A percentile compares a stretch with the other conserved stretches of the same genome.
These are phyloP conservation scores for Ditylenchus dipsaci DNA, from an alignment of 1,140 invertebrate species.

Conservation along the genomic window DNA sequence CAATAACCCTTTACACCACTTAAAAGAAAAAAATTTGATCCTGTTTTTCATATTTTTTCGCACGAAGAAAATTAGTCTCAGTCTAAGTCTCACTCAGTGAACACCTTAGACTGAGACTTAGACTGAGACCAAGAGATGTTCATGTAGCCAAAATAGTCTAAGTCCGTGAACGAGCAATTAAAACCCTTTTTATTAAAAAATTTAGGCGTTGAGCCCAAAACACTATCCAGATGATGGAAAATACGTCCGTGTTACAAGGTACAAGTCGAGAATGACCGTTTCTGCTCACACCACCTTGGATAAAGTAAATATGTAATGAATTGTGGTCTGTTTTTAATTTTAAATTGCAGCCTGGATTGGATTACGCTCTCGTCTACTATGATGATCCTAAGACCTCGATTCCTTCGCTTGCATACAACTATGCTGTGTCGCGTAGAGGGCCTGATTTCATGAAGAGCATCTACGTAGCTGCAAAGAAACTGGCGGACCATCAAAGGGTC, in stretches of 20 bases:
- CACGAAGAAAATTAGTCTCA: too few species aligned
- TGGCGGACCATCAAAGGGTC: not conserved
- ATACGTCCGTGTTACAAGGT: constrained; percentile 45
- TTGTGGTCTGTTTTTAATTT: constrained; percentile 5
- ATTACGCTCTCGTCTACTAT: constrained; percentile 63
- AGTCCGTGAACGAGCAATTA: too few species aligned
- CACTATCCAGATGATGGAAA: constrained; percentile 17
- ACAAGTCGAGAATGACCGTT: constrained; percentile 44
- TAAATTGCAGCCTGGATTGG: constrained; percentile 60
- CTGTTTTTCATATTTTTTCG: too few species aligned
- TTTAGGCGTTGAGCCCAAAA: not conserved
- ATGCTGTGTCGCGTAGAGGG: constrained; percentile 60
- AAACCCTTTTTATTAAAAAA: too few species aligned
- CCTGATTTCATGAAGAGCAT: constrained; percentile 45
- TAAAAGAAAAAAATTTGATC: too few species aligned
- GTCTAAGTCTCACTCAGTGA: too few species aligned
- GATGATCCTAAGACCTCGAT: constrained; percentile 63
- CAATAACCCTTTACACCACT: too few species aligned
- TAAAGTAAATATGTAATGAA: constrained; percentile 6
- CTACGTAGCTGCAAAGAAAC: constrained; percentile 16
- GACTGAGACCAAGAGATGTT: too few species aligned
- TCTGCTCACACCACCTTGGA: constrained; percentile 45
- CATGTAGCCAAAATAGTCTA: too few species aligned
- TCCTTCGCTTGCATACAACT: constrained; percentile 59
- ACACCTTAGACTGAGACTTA: too few species aligned